phyloP scores from a whole-genome alignment of 1,140 invertebrate genomes.

The Schlechtendalia chinensis region DNA sequence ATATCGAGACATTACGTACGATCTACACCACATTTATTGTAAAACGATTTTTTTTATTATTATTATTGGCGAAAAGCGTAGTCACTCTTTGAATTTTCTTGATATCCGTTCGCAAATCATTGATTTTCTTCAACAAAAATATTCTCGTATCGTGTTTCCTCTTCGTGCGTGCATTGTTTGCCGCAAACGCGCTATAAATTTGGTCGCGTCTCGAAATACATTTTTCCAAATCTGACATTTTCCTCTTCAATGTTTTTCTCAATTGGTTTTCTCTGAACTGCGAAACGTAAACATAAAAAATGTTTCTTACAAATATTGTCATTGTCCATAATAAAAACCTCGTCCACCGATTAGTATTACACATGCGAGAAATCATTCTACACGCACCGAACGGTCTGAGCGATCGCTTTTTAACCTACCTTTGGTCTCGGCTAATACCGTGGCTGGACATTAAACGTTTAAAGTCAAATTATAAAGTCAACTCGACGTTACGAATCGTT shows the following conservation, averaged over 20 bases:
- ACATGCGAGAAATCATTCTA: too few species aligned
- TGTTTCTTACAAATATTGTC: background rate
- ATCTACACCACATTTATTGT: too few species aligned
- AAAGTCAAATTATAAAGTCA: too few species aligned
- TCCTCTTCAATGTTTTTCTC: conserved; percentile 69
- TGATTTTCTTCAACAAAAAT: background rate
- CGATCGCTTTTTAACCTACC: too few species aligned
- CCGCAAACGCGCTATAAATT: conserved; percentile 63
- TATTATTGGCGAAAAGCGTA: too few species aligned
- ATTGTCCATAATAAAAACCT: background rate
- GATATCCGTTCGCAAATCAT: background rate
- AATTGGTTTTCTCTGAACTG: conserved; percentile 66
- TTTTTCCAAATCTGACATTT: conserved; percentile 72
- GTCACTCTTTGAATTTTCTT: background rate
- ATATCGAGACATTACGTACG: too few species aligned
- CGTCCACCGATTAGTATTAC: too few species aligned
- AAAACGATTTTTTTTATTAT: too few species aligned
- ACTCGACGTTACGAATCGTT: too few species aligned
- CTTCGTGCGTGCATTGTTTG: conserved; percentile 59
- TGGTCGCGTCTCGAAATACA: conserved; percentile 70
- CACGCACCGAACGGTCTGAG: too few species aligned
- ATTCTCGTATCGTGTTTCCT: conserved; percentile 2
- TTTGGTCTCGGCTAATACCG: too few species aligned
- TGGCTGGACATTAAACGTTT: too few species aligned
- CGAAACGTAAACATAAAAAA: conserved; percentile 25